Base-by-base conservation (phyloP, 2,888 invertebrate genomes). In the Eupithecia abbreviata region DNA sequence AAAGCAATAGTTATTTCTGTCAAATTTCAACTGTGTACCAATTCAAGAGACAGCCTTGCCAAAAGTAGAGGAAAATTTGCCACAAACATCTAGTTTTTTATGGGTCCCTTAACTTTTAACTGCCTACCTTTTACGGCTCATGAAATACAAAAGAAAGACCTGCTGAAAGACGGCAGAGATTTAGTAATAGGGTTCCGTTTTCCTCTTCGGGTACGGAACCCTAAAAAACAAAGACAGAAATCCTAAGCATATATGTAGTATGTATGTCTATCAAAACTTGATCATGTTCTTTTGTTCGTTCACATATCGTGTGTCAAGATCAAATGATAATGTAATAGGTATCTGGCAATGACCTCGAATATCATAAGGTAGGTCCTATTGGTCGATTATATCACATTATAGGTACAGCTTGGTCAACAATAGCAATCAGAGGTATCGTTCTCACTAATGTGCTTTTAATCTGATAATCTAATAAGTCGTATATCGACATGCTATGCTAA, bases 331-430 rank as follows among this genome's bases (percentile, higher is more conserved):
- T 80, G 75, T 78, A 73, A 72, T 78, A 77, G 70, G 74, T 77
- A 75, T 81, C 81, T 80, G 87, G 84, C 85, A 88, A 82, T 85
- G 87, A 85, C 88, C 87, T 87, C 84, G 79, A 77, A 81, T 85
- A 83, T 84, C 84, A 80, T 75, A 80, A 81, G 74, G 76, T 79
- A 30, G 30, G 30, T 30, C 30, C 30, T 30, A 78, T 76, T 72
- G 77, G 82, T 82, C 81, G 85, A 86, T 83, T 82, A 86, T 88
- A 84, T 83, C 81, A 83, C 75, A 80, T 67, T 70, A 30, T 72
- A 76, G 73, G 77, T 80, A 82, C 78, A 81, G 85, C 81, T 77
- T 81, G 78, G 78, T 80, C 84, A 82, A 84, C 74, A 82, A 81
- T 77, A 58, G 77, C 82, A 81, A 79, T 78, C 72, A 65, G 72